Conservation (phyloP, 2,113 vertebrate genomes). For the Orthonyx spaldingii region DNA sequence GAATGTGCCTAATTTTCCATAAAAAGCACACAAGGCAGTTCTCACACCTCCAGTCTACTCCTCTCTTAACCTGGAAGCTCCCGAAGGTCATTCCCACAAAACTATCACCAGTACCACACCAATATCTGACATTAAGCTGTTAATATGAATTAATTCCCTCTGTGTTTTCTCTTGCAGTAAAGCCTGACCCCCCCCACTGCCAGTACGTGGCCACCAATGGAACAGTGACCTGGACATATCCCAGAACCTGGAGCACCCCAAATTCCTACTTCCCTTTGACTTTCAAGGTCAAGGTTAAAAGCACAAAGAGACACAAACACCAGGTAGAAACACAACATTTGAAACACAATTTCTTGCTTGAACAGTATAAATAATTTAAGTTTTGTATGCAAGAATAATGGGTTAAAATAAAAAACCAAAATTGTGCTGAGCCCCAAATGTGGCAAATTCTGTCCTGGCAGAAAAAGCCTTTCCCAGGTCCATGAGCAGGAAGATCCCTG, state of each 20-base stretch:
- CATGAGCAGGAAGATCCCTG: background rate
- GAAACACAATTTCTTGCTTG: background rate
- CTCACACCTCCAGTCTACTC: background rate
- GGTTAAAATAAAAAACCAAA: background rate
- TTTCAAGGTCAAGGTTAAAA: slow-evolving; percentile 56
- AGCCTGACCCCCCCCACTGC: slow-evolving; percentile 65
- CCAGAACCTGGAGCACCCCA: slow-evolving; percentile 70
- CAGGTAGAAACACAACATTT: background rate
- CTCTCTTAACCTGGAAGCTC: background rate
- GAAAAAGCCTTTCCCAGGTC: background rate
- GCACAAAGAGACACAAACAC: background rate
- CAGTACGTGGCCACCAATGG: slow-evolving; percentile 27
- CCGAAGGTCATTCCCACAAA: background rate
- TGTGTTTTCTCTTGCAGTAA: slow-evolving; percentile 59
- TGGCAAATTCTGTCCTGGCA: background rate
- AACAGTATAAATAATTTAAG: background rate
- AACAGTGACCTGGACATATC: slow-evolving; percentile 72
- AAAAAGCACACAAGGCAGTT: background rate
- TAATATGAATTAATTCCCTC: background rate
- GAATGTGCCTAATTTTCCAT: background rate
- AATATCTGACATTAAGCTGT: background rate
- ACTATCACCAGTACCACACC: background rate
- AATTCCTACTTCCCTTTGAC: slow-evolving; percentile 73
- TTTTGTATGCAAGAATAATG: background rate
- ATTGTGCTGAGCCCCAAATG: background rate